Conservation (phyloP, 2,797 vertebrate species). For the Acanthurus lineatus region DNA sequence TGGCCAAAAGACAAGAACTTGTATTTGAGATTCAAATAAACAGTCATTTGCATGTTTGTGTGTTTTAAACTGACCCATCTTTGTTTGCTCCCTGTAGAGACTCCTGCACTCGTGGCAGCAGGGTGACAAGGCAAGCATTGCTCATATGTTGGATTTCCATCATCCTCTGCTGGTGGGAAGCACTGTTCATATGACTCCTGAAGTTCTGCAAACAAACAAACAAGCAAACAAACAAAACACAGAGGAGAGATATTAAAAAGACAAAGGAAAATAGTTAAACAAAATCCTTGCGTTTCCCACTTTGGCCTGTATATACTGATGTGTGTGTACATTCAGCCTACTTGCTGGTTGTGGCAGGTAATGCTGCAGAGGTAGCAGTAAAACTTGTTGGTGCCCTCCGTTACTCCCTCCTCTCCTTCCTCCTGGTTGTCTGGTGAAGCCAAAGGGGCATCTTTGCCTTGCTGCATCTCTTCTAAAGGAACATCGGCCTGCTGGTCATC, state of each 20-base stretch:
- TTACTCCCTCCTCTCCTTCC: constrained; percentile 72
- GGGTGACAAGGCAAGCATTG: constrained; percentile 93
- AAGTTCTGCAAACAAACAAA: constrained; percentile 87
- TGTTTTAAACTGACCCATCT: constrained; percentile 84
- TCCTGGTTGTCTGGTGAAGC: constrained; percentile 61
- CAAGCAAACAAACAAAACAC: not conserved
- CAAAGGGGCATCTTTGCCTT: constrained; percentile 60
- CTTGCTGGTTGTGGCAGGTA: constrained; percentile 93
- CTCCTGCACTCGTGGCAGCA: constrained; percentile 93
- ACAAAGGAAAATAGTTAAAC: not conserved
- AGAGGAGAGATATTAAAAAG: not conserved
- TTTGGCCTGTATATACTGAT: not conserved
- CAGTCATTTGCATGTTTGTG: not conserved
- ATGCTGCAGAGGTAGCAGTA: constrained; percentile 97
- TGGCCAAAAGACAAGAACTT: not conserved
- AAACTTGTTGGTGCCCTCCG: constrained; percentile 87
- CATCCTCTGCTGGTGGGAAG: constrained; percentile 94
- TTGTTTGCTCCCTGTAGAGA: constrained; percentile 83
- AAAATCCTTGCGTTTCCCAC: not conserved
- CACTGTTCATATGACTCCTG: constrained; percentile 93
- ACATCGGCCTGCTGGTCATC: constrained; percentile 85
- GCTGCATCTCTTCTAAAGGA: constrained; percentile 73
- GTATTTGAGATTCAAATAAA: not conserved
- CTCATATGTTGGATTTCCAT: constrained; percentile 95
- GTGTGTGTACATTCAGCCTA: constrained; percentile 64